phyloP scores from a whole-genome alignment of 92 coral and sea anemone species.

The Phymanthus crucifer region DNA sequence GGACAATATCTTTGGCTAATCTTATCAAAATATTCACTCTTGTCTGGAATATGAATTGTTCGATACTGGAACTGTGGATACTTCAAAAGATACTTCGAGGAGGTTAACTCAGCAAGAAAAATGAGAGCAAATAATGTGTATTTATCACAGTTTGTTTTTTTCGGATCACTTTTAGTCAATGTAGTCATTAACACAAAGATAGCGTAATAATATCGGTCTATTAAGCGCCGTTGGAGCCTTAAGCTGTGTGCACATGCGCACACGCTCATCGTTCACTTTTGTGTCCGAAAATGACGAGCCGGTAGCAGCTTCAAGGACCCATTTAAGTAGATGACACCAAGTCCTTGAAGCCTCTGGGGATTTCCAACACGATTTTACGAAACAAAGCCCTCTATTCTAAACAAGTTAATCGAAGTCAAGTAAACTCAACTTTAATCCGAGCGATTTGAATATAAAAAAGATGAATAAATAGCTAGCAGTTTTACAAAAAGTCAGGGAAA shows the following conservation, averaged over 20 bases:
- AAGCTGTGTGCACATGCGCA: slow-evolving; percentile 3
- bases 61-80: not conserved
- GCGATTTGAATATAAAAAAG: not conserved
- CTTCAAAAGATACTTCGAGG: not conserved
- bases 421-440: slow-evolving; percentile 5
- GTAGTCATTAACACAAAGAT: slow-evolving; percentile 8
- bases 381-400: slow-evolving; percentile 19
- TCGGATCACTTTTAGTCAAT: slow-evolving; percentile 1
- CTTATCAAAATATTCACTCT: not conserved
- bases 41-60: not conserved
- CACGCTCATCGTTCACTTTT: slow-evolving; percentile 20
- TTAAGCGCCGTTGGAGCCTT: not conserved
- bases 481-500: not conserved
- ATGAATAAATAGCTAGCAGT: not conserved
- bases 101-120: not conserved
- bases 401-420: slow-evolving; percentile 13
- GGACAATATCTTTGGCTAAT: slow-evolving; percentile 7
- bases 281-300: slow-evolving; percentile 6
- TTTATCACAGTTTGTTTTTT: not conserved
- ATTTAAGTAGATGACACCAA: slow-evolving; percentile 22
- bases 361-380: slow-evolving; percentile 39
- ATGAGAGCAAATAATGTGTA: not conserved
- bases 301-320: slow-evolving; percentile 11
- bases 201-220: not conserved
- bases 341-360: slow-evolving; percentile 34